Evolutionary conservation across 2,113 vertebrate genomes (phyloP), one percentile per base, ranked within the genome.

Genomic region (Gymnarchus niloticus): DNA sequence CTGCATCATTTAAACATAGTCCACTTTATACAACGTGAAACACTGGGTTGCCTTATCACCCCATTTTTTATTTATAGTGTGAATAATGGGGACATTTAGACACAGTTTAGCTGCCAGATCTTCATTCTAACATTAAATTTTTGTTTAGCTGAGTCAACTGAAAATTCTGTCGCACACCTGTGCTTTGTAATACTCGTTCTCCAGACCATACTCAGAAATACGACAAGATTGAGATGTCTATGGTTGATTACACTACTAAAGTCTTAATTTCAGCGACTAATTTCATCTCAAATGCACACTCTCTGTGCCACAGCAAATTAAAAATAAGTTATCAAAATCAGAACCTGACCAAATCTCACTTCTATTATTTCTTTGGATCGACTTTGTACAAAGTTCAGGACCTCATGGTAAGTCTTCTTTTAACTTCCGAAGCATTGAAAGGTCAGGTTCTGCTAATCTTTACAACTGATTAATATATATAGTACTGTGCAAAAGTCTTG

Each of bases 131-230:
- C 28, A 33, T 69, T 0, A 69, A 37, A 2, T 57, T 69, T 69
- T 37, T 41, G 65, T 69, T 41, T 69, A 37, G 65, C 14, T 6
- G 5, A 41, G 65, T 73, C 65, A 73, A 37, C 41, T 7, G 65
- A 73, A 73, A 41, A 73, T 73, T 28, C 41, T 33, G 41, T 12
- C 65, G 1, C 61, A 73, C 28, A 73, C 14, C 33, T 73, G 12
- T 69, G 33, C 19, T 37, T 33, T 69, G 33, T 69, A 69, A 69
- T 69, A 19, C n/a, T n/a, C n/a, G n/a, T n/a, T n/a, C n/a, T n/a
- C n/a, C n/a, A n/a, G n/a, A n/a, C n/a, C n/a, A n/a, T n/a, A n/a
- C 61, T 73, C 65, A 73, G 37, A 73, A 73, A 73, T 19, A 73
- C 19, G 0, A 5, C 33, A 73, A 33, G 65, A 37, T 33, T 73